phyloP scores from a whole-genome alignment of 37 sponge, comb jelly and placozoan species.

The Aplysina aerophoba region DNA sequence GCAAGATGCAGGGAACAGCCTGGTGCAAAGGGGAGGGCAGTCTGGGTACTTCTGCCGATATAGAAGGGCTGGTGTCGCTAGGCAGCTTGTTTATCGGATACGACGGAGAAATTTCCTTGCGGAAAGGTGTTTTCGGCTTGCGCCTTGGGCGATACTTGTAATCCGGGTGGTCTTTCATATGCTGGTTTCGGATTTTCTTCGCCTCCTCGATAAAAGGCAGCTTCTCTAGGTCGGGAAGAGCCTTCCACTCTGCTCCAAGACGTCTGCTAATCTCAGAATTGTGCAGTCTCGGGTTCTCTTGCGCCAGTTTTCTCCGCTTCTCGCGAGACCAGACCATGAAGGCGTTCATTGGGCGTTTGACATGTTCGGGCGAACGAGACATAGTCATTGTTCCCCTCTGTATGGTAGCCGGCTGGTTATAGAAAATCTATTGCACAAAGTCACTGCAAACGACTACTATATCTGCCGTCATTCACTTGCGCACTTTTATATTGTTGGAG shows the following conservation, averaged over 20 bases:
- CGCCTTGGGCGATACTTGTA: constrained; percentile 98
- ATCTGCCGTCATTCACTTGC: no score
- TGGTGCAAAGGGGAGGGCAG: no score
- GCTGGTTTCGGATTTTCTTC: constrained; percentile 89
- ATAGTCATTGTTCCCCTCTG: constrained; percentile 57
- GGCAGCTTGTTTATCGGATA: no score
- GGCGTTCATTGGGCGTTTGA: constrained; percentile 99
- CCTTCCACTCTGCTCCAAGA: constrained; percentile 97
- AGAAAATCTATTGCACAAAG: no score
- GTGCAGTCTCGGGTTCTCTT: constrained; percentile 99
- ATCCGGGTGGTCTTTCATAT: constrained; percentile 95
- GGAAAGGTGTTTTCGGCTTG: constrained; percentile 44
- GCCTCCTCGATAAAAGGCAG: constrained; percentile 97
- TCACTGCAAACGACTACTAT: no score
- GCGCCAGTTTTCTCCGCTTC: constrained; percentile 93
- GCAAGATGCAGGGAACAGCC: no score
- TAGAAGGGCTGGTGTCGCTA: no score
- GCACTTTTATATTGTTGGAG: no score
- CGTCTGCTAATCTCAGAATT: constrained; percentile 97
- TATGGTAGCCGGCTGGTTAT: no score
- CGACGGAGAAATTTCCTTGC: not conserved
- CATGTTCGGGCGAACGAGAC: constrained; percentile 71
- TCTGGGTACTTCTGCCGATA: no score
- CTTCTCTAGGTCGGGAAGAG: constrained; percentile 84
- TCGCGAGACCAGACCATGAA: constrained; percentile 99